Percentiles rank a stretch among this genome's conserved stretches.
Conservation (phyloP, 2,888 invertebrate genomes). For the Gari tellinella region DNA sequence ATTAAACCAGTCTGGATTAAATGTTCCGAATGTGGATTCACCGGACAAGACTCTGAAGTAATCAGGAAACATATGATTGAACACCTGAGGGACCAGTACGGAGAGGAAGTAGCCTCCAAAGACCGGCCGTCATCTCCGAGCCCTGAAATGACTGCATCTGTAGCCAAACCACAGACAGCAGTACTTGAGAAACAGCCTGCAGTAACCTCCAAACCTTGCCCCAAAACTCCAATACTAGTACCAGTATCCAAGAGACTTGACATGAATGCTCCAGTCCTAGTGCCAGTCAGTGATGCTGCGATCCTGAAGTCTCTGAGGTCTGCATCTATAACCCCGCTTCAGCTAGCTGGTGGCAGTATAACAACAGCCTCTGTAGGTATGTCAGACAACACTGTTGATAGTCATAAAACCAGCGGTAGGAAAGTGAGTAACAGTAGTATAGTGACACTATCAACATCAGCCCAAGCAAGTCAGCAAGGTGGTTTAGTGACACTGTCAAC, state of each 20-base stretch:
- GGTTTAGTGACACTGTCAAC: too few relatives aligned
- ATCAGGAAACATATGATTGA: slow-evolving; percentile 79
- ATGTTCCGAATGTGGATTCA: slow-evolving; percentile 82
- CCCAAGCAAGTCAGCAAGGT: too few relatives aligned
- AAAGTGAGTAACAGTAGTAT: too few relatives aligned
- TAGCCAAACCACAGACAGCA: slow-evolving; percentile 35
- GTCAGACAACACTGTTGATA: too few relatives aligned
- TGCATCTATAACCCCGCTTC: background rate
- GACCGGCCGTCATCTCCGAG: background rate
- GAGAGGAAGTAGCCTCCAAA: background rate
- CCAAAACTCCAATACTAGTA: slow-evolving; percentile 31
- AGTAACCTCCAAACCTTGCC: slow-evolving; percentile 19
- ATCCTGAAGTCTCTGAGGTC: slow-evolving; percentile 28
- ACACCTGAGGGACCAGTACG: slow-evolving; percentile 59
- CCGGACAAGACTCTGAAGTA: slow-evolving; percentile 69
- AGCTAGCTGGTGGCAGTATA: too few relatives aligned
- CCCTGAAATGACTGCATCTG: slow-evolving; percentile 11
- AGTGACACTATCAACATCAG: too few relatives aligned
- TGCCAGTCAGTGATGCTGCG: slow-evolving; percentile 45
- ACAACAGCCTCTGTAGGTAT: too few relatives aligned
- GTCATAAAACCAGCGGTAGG: too few relatives aligned
- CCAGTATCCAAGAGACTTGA: slow-evolving; percentile 40
- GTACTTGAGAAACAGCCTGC: slow-evolving; percentile 9
- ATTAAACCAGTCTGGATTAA: slow-evolving; percentile 74
- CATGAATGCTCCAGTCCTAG: slow-evolving; percentile 46